Evolutionary conservation across 2,797 vertebrate genomes (phyloP).

Genomic region (Falco naumanni): DNA sequence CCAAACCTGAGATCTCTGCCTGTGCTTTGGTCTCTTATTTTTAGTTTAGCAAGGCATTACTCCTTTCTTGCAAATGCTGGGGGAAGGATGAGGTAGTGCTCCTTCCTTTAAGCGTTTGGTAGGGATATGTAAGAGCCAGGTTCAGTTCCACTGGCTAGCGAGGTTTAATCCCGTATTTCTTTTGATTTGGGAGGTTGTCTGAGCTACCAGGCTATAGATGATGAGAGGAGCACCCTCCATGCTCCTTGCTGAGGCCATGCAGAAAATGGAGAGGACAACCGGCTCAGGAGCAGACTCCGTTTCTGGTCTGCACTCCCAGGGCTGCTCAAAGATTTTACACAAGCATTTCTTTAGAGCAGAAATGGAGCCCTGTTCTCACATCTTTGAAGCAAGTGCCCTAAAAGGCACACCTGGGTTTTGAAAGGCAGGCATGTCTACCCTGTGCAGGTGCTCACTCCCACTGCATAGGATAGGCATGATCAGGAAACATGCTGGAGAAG

Average conservation of each 20-base stretch:
- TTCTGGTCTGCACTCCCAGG: background rate
- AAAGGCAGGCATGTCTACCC: background rate
- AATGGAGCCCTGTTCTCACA: background rate
- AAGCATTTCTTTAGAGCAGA: background rate
- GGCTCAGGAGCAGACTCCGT: background rate
- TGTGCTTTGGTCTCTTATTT: background rate
- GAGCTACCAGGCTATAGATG: background rate
- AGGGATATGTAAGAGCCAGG: background rate
- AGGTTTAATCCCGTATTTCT: background rate
- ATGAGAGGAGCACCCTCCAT: background rate
- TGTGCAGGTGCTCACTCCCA: background rate
- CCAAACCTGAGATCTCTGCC: background rate
- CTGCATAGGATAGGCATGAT: background rate
- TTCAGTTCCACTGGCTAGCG: background rate
- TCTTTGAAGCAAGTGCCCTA: background rate
- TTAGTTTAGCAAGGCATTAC: background rate
- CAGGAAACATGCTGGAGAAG: background rate
- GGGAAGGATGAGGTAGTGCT: background rate
- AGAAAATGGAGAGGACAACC: background rate
- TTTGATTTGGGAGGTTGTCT: background rate
- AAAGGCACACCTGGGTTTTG: background rate
- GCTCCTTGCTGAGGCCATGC: background rate
- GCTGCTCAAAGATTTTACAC: background rate
- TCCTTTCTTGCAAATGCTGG: background rate
- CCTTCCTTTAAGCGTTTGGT: background rate